phyloP scores from a whole-genome alignment of 2,113 vertebrate genomes.

The Pluvialis apricaria region DNA sequence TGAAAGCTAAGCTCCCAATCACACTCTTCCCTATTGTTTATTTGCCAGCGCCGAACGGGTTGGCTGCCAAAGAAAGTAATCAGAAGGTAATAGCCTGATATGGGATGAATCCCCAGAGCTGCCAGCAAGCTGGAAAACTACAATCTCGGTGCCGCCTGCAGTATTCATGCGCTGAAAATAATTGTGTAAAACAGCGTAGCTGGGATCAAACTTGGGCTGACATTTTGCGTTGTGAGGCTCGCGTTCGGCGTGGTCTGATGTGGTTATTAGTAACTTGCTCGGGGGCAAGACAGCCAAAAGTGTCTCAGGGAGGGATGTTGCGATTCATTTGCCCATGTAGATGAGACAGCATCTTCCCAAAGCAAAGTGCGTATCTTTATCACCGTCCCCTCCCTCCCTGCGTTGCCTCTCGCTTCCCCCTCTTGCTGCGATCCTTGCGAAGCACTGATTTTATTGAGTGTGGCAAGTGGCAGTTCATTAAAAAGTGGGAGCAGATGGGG shows the following conservation, averaged over 20 bases:
- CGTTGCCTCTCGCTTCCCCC: not conserved
- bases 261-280: constrained; percentile 53
- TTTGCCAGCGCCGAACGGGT: constrained; percentile 52
- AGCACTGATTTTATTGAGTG: constrained; percentile 75
- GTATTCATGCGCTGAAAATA: constrained; percentile 45
- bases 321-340: not conserved
- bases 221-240: not conserved
- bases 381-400: not conserved
- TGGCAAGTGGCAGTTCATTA: constrained; percentile 81
- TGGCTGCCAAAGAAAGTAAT: constrained; percentile 69
- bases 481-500: constrained; percentile 79
- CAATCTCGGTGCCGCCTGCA: constrained; percentile 17
- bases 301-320: not conserved
- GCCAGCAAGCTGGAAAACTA: constrained; percentile 60
- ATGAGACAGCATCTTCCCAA: not conserved
- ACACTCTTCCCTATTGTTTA: constrained; percentile 54
- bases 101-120: constrained; percentile 60
- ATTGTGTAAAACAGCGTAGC: constrained; percentile 51
- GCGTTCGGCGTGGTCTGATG: not conserved
- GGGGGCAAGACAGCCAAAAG: constrained; percentile 33
- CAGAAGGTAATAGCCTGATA: constrained; percentile 69
- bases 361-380: not conserved
- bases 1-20: constrained; percentile 45
- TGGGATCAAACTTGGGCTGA: constrained; percentile 49
- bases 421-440: constrained; percentile 33